Conservation (phyloP, 1,140 invertebrate genomes). For the Hyposmocoma kahamanoa region DNA sequence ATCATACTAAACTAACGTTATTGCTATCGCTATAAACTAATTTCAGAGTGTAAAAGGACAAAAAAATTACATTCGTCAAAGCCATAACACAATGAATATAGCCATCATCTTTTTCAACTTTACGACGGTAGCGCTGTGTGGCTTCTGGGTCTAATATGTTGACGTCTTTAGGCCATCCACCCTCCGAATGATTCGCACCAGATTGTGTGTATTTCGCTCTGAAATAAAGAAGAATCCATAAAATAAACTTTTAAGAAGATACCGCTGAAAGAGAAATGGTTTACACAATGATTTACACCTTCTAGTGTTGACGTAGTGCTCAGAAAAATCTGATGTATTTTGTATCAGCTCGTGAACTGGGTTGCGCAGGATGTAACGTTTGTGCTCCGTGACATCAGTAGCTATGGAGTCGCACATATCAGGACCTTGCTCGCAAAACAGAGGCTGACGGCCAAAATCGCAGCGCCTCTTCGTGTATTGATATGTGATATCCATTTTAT, state of each 20-base stretch:
- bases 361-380: conserved; percentile 83
- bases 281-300: no score
- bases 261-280: no score
- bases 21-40: no score
- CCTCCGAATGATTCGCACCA: conserved; percentile 92
- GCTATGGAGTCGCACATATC: conserved; percentile 84
- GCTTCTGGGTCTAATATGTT: conserved; percentile 92
- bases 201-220: conserved; percentile 85
- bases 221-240: no score
- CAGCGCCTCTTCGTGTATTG: conserved; percentile 79
- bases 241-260: no score
- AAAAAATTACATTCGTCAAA: conserved; percentile 68
- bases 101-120: conserved; percentile 95
- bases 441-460: conserved; percentile 79
- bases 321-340: conserved; percentile 75
- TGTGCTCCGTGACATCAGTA: conserved; percentile 76
- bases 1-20: no score
- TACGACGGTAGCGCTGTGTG: conserved; percentile 89
- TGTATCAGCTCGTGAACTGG: conserved; percentile 79
- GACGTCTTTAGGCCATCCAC: conserved; percentile 97
- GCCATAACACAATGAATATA: conserved; percentile 90
- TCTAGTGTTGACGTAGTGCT: conserved; percentile 76
- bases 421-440: conserved; percentile 83
- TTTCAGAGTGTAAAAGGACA: no score
- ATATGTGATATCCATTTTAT: conserved; percentile 76